Evolutionary conservation across 2,888 invertebrate genomes (phyloP).

Genomic region (Chymomyza procnemis): DNA sequence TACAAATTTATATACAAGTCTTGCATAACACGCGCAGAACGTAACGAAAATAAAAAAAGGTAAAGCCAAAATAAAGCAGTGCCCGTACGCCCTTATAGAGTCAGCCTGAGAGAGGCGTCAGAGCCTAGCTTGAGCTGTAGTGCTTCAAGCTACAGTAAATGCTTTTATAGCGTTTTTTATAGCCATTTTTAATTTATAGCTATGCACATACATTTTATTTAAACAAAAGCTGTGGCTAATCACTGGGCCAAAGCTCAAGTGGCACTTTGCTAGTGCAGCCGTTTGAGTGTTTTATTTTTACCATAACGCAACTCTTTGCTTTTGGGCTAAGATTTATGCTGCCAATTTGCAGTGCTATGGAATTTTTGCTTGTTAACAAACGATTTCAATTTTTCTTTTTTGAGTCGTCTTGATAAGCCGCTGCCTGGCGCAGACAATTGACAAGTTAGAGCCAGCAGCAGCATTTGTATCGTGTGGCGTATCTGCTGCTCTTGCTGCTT

Average conservation of each 20-base stretch:
- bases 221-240: not conserved
- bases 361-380: not conserved
- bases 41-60: not conserved
- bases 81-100: not conserved
- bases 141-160: too few relatives aligned
- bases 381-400: not conserved
- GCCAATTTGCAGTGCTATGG: not conserved
- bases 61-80: not conserved
- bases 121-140: not conserved
- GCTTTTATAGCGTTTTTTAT: too few relatives aligned
- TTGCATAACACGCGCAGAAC: constrained; percentile 49
- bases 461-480: not conserved
- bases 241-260: not conserved
- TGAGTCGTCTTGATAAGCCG: not conserved
- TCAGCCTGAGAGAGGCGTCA: not conserved
- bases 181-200: not conserved
- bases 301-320: not conserved
- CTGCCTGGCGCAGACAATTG: not conserved
- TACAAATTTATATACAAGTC: constrained; percentile 22
- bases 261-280: too few relatives aligned
- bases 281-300: not conserved
- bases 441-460: not conserved
- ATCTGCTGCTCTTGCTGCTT: not conserved
- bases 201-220: not conserved
- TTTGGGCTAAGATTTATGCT: not conserved